A percentile compares a stretch with the other conserved stretches of the same genome.
Evolutionary conservation across 2,797 vertebrate genomes (phyloP).

Genomic region (Paedocypris micromegethes): DNA sequence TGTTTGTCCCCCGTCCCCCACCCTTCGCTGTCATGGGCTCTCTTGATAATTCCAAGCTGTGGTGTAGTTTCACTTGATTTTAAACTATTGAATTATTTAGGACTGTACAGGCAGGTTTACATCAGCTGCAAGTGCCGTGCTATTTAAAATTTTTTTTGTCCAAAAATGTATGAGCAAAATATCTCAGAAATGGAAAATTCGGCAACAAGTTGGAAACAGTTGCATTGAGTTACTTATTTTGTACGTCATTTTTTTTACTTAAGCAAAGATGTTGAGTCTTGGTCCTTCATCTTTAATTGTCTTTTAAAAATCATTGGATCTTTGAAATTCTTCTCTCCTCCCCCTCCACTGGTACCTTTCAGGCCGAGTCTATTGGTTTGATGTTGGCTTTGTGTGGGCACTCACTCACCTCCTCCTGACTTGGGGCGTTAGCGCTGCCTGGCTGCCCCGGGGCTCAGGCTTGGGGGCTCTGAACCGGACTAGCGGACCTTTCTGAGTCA

Average conservation of each 20-base stretch:
- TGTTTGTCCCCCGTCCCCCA: conserved; percentile 6
- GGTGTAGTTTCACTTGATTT: conserved; percentile 14
- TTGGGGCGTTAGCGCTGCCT: conserved; percentile 42
- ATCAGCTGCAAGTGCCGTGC: background rate
- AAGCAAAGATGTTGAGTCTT: conserved; percentile 40
- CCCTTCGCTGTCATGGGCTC: conserved; percentile 1
- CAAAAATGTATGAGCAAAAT: no score
- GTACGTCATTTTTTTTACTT: conserved; percentile 17
- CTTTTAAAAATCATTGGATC: conserved; percentile 38
- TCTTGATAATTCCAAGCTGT: conserved; percentile 38
- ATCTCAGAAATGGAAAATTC: background rate
- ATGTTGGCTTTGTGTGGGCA: conserved; percentile 44
- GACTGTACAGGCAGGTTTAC: background rate
- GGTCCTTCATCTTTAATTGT: conserved; percentile 45
- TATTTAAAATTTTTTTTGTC: background rate
- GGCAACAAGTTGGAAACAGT: conserved; percentile 24
- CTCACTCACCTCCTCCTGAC: conserved; percentile 44
- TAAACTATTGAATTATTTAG: conserved; percentile 13
- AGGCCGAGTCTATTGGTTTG: conserved; percentile 44
- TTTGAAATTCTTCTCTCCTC: conserved; percentile 3
- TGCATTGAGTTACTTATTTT: background rate
- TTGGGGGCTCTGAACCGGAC: conserved; percentile 55
- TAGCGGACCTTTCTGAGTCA: conserved; percentile 47
- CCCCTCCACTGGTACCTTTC: conserved; percentile 27
- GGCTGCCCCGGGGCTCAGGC: conserved; percentile 53